Percentiles rank a stretch among this genome's conserved stretches.
Evolutionary conservation across 2,888 invertebrate species (phyloP).

Genomic region (Thumatha senex): DNA sequence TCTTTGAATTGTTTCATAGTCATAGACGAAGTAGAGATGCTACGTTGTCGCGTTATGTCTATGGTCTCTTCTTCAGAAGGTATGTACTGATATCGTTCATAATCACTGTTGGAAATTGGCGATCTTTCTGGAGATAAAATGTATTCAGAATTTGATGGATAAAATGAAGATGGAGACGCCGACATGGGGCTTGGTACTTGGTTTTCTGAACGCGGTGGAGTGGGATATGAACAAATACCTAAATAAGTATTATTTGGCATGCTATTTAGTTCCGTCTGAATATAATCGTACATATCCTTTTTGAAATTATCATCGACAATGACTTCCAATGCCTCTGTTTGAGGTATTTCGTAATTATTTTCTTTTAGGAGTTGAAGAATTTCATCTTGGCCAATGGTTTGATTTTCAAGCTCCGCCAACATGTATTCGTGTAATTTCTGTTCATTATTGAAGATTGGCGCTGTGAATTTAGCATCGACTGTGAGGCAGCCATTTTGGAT

Average conservation of each 20-base stretch:
- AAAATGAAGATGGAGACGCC: conserved; percentile 48
- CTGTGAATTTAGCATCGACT: conserved; percentile 5
- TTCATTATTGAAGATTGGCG: not conserved
- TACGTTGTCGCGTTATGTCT: conserved; percentile 39
- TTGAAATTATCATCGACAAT: conserved; percentile 10
- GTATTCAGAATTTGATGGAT: conserved; percentile 51
- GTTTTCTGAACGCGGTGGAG: conserved; percentile 65
- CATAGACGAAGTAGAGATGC: conserved; percentile 44
- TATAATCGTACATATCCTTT: conserved; percentile 26
- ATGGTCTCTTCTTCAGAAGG: conserved; percentile 39
- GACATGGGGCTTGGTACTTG: conserved; percentile 57
- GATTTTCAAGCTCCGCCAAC: conserved; percentile 9
- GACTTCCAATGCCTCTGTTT: conserved; percentile 8
- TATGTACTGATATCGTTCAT: conserved; percentile 65
- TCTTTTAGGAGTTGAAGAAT: conserved; percentile 23
- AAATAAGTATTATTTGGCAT: conserved; percentile 15
- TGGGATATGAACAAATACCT: conserved; percentile 43
- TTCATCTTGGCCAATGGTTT: conserved; percentile 16
- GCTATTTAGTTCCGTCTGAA: conserved; percentile 14
- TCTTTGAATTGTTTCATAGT: conserved; percentile 70
- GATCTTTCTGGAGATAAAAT: conserved; percentile 57
- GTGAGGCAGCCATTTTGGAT: conserved; percentile 5
- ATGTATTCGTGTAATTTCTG: conserved; percentile 1
- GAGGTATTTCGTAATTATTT: conserved; percentile 5
- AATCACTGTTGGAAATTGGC: conserved; percentile 55